phyloP scores from a whole-genome alignment of 2,888 invertebrate genomes.

The Ceramica pisi region DNA sequence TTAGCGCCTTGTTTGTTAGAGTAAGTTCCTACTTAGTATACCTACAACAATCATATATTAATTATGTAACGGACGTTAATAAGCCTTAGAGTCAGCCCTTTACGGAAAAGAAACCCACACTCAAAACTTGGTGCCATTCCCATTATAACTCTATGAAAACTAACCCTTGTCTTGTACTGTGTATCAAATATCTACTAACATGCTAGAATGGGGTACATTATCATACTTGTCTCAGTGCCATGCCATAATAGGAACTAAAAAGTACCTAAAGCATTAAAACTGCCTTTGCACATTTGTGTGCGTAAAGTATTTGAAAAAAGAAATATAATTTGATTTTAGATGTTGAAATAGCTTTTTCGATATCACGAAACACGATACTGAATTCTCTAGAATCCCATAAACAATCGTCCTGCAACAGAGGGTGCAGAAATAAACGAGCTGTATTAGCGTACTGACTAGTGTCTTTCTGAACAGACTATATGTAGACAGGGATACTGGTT shows the following conservation, averaged over 20 bases:
- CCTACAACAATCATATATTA: not conserved
- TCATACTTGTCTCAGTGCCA: constrained; percentile 19
- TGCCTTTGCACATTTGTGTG: too few relatives aligned
- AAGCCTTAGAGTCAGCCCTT: too few relatives aligned
- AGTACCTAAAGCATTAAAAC: too few relatives aligned
- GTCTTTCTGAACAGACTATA: constrained; percentile 23
- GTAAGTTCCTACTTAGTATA: not conserved
- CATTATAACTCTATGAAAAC: not conserved
- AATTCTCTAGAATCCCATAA: not conserved
- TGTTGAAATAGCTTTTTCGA: not conserved
- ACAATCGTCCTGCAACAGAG: not conserved
- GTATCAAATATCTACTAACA: not conserved
- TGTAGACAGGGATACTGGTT: constrained; percentile 38
- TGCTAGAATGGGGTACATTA: not conserved
- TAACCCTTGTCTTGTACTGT: not conserved
- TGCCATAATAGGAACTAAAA: not conserved
- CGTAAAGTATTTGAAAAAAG: too few relatives aligned
- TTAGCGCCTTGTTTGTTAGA: too few relatives aligned
- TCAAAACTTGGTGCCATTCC: not conserved
- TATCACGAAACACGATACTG: not conserved
- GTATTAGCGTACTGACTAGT: not conserved
- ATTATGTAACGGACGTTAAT: not conserved
- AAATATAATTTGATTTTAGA: not conserved
- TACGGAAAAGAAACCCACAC: too few relatives aligned
- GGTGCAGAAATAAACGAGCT: not conserved